These are phyloP conservation scores for Ammospiza caudacuta DNA, from an alignment of 2,113 vertebrate species.

Conservation along the genomic window DNA sequence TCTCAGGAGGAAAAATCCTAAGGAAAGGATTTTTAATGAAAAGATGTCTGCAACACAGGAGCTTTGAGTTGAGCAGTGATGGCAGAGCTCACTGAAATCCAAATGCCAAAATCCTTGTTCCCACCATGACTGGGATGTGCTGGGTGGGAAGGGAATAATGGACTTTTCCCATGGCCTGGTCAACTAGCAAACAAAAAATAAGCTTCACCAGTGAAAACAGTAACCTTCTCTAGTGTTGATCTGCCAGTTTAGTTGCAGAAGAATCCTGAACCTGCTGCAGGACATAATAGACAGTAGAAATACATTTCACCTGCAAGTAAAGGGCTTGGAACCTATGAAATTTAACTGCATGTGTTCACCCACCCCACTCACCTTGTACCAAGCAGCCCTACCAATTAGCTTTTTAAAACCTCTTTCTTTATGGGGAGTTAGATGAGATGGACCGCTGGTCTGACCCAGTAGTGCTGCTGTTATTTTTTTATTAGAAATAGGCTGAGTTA, in stretches of 20 bases:
- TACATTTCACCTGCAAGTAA: not conserved
- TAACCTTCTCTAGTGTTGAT: not conserved
- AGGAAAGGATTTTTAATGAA: no score
- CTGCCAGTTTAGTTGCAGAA: not conserved
- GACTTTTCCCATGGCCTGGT: not conserved
- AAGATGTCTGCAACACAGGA: not conserved
- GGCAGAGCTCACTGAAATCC: not conserved
- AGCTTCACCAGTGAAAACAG: not conserved
- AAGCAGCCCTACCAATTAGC: not conserved
- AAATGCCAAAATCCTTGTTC: accelerated
- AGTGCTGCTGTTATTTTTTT: not conserved
- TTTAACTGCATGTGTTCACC: not conserved
- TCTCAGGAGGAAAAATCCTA: no score
- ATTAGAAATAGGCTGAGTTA: not conserved
- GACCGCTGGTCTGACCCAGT: not conserved
- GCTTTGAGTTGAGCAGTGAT: not conserved
- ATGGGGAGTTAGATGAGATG: not conserved
- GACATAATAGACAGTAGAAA: not conserved
- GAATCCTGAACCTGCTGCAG: not conserved
- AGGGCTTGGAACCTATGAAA: not conserved
- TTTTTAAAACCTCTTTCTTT: not conserved
- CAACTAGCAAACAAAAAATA: not conserved
- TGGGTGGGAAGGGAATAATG: not conserved
- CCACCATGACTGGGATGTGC: not conserved
- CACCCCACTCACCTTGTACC: not conserved